Evolutionary conservation across 2,888 invertebrate genomes (phyloP).

Genomic region (Coecobrya sp.): DNA sequence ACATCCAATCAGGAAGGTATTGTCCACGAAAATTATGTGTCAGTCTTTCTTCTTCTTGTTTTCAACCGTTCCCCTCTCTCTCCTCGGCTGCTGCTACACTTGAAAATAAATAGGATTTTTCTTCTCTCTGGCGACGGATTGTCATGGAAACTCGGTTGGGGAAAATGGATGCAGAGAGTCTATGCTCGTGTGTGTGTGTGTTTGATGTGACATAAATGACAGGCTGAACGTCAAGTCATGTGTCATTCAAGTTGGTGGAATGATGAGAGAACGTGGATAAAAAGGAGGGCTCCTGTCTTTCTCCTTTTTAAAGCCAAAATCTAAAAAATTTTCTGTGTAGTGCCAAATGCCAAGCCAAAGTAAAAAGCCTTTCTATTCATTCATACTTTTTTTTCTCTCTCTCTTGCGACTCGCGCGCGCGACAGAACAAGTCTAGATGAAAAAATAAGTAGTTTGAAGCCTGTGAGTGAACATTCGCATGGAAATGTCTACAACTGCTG

Average conservation of each 20-base stretch:
- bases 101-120: slow-evolving; percentile 25
- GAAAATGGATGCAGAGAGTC: slow-evolving; percentile 11
- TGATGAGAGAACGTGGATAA: slow-evolving; percentile 28
- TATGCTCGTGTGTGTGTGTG: neutral
- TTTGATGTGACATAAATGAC: slow-evolving; percentile 52
- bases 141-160: slow-evolving; percentile 11
- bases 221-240: slow-evolving; percentile 42
- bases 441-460: neutral
- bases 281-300: neutral
- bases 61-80: slow-evolving; percentile 4
- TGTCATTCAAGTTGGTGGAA: slow-evolving; percentile 39
- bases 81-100: neutral
- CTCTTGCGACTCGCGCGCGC: no score
- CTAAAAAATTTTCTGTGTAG: neutral
- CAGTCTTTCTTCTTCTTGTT: slow-evolving; percentile 57
- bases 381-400: neutral
- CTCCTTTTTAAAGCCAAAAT: neutral
- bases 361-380: neutral
- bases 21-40: slow-evolving; percentile 78
- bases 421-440: neutral
- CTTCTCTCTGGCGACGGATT: neutral
- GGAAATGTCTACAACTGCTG: neutral
- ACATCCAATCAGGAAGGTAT: slow-evolving; percentile 69
- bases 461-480: neutral
- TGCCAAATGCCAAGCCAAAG: slow-evolving; percentile 10